Percentiles rank a stretch among this genome's conserved stretches.
Conservation (phyloP, 2,888 invertebrate species). For the Gibbula magus region DNA sequence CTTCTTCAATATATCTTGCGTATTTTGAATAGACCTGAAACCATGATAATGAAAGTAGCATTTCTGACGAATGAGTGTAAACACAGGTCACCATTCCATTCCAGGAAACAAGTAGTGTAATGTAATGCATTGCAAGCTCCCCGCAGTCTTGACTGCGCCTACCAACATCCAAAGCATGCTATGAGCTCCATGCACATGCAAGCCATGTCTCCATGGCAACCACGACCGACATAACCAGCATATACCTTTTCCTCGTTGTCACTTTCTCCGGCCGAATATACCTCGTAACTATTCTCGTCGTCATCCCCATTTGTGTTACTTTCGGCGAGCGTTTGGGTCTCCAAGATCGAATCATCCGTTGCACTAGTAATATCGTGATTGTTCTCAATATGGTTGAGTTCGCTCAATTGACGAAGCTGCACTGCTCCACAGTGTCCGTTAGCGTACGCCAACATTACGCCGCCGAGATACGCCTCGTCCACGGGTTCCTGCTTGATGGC, state of each 20-base stretch:
- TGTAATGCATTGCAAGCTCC: neutral
- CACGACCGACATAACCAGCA: neutral
- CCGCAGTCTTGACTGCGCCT: neutral
- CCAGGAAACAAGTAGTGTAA: no score
- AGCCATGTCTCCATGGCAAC: neutral
- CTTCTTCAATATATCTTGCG: no score
- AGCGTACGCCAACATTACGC: conserved; percentile 3
- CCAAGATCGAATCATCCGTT: conserved; percentile 6
- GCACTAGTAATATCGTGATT: neutral
- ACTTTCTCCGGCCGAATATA: neutral
- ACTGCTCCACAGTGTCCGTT: conserved; percentile 7
- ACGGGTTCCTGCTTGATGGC: conserved; percentile 4
- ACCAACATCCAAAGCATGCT: conserved; percentile 28
- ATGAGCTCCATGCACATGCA: conserved; percentile 16
- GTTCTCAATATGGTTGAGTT: neutral
- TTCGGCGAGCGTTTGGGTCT: conserved; percentile 16
- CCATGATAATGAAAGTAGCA: no score
- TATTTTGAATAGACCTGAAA: no score
- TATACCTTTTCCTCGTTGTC: conserved; percentile 24
- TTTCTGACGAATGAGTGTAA: no score
- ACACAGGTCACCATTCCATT: no score
- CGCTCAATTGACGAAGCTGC: neutral
- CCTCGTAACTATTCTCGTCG: neutral
- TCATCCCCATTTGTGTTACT: conserved; percentile 19
- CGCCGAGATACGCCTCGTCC: conserved; percentile 5